phyloP scores from a whole-genome alignment of 2,113 vertebrate genomes.

The Hoplias malabaricus region DNA sequence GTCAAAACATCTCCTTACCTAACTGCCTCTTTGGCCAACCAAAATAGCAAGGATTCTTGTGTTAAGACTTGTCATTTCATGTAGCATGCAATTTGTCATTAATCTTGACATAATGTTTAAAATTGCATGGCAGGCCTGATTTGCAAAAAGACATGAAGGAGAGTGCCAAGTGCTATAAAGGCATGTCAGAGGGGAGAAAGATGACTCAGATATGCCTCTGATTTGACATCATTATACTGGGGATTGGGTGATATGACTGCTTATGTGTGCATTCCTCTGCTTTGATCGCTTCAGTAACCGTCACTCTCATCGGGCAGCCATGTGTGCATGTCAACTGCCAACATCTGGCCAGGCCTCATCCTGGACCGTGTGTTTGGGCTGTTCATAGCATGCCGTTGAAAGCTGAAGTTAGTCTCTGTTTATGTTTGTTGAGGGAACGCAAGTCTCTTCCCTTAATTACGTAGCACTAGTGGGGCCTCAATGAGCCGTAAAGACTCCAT shows the following conservation, averaged over 20 bases:
- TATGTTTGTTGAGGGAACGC: conserved; percentile 45
- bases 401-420: conserved; percentile 39
- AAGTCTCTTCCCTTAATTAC: conserved; percentile 48
- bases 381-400: conserved; percentile 28
- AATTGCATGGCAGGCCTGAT: not conserved
- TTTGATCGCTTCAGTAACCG: not conserved
- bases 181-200: not conserved
- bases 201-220: conserved; percentile 31
- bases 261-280: not conserved
- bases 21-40: conserved; percentile 15
- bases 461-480: conserved; percentile 34
- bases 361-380: conserved; percentile 28
- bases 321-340: not conserved
- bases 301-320: conserved; percentile 1
- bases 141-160: conserved; percentile 6
- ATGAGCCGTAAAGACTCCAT: conserved; percentile 50
- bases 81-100: conserved; percentile 33
- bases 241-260: not conserved
- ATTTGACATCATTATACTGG: conserved; percentile 35
- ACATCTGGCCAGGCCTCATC: conserved; percentile 1
- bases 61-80: conserved; percentile 41
- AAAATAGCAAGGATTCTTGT: conserved; percentile 38
- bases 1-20: conserved; percentile 38
- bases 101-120: conserved; percentile 37
- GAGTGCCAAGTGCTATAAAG: conserved; percentile 24